Percentiles rank a stretch among this genome's conserved stretches.
phyloP scores from a whole-genome alignment of 2,113 vertebrate species.

The Corynorhinus townsendii region DNA sequence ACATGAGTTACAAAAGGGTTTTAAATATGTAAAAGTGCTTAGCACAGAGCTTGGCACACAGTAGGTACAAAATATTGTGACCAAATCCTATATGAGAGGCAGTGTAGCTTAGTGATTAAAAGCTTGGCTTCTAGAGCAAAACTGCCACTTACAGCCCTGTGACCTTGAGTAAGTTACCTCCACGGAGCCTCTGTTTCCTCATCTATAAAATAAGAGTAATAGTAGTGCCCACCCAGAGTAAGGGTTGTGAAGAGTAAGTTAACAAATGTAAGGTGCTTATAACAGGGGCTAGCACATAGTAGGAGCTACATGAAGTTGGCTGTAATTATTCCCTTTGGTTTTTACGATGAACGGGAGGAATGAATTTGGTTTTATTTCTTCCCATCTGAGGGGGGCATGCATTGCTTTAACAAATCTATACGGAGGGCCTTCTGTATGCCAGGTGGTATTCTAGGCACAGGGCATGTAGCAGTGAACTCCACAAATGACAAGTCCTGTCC shows the following conservation, averaged over 20 bases:
- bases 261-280: not conserved
- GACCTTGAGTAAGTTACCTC: not conserved
- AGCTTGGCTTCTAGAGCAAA: not conserved
- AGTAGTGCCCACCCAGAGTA: not conserved
- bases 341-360: not conserved
- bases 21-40: not conserved
- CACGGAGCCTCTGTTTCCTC: not conserved
- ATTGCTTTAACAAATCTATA: not conserved
- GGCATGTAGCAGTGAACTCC: not conserved
- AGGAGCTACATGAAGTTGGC: not conserved
- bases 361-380: not conserved
- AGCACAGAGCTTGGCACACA: not conserved
- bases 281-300: rapidly evolving
- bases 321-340: not conserved
- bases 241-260: not conserved
- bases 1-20: not conserved
- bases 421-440: not conserved
- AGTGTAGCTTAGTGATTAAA: not conserved
- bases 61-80: not conserved
- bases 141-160: too few species aligned
- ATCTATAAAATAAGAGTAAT: not conserved
- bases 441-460: not conserved
- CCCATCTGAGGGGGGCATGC: not conserved
- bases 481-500: not conserved
- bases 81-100: not conserved